Conservation (phyloP, 92 coral and sea anemone genomes). For the Siderastrea siderea region DNA sequence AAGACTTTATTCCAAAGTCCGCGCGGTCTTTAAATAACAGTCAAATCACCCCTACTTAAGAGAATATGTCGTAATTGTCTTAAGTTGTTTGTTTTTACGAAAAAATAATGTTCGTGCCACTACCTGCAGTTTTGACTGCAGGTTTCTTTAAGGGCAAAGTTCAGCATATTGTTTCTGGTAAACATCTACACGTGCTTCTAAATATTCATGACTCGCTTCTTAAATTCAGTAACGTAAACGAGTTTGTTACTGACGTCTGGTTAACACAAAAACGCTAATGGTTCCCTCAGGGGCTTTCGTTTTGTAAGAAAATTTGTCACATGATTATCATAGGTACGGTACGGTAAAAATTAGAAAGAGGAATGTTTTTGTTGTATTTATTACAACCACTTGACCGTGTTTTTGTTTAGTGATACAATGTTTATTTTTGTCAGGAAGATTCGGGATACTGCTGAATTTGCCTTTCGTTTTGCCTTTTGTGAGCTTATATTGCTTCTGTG, state of each 20-base stretch:
- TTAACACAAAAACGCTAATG: neutral
- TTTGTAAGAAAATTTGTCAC: neutral
- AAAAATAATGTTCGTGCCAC: neutral
- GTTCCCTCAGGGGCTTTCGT: neutral
- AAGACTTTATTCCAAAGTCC: neutral
- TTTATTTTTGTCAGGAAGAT: neutral
- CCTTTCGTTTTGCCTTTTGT: neutral
- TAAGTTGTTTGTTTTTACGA: neutral
- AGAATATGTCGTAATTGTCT: neutral
- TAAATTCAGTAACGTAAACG: too few relatives aligned
- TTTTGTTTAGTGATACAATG: neutral
- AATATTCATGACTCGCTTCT: neutral
- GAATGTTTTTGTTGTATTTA: neutral
- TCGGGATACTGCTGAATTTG: neutral
- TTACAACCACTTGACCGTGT: neutral
- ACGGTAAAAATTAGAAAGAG: neutral
- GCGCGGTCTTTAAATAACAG: too few relatives aligned
- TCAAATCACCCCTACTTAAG: neutral
- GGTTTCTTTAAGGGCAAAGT: slow-evolving; percentile 6
- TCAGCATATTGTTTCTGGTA: neutral
- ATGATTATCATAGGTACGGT: neutral
- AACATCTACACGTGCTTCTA: neutral
- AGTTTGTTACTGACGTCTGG: neutral
- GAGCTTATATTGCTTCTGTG: neutral
- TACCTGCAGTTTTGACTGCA: neutral